Conservation (phyloP, 1,140 invertebrate genomes). For the Phenacoccus solenopsis region DNA sequence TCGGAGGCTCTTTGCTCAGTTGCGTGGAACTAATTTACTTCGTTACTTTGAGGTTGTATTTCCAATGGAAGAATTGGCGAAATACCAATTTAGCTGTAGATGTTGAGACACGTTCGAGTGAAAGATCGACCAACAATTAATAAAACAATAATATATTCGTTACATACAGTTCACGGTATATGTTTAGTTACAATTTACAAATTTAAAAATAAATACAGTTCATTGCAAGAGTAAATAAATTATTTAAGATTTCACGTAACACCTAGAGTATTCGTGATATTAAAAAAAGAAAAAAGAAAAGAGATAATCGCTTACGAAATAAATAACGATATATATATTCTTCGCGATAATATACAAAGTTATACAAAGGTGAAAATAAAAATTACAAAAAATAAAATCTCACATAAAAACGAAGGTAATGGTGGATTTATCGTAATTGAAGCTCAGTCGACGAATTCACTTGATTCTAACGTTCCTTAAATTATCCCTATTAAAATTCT, state of each 20-base stretch:
- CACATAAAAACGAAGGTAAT: too few relatives aligned
- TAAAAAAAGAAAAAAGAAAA: too few relatives aligned
- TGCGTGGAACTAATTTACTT: constrained; percentile 49
- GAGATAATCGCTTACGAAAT: not conserved
- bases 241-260: not conserved
- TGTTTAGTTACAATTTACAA: not conserved
- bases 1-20: constrained; percentile 57
- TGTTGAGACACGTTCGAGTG: too few relatives aligned
- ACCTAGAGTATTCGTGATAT: not conserved
- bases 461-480: not conserved
- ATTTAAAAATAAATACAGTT: not conserved
- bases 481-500: not conserved
- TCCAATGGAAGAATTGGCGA: constrained; percentile 10
- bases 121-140: not conserved
- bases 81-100: not conserved
- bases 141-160: not conserved
- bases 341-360: not conserved
- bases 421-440: not conserved
- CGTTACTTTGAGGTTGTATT: constrained; percentile 27
- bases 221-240: not conserved
- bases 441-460: too few relatives aligned
- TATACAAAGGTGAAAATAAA: too few relatives aligned
- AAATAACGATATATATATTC: not conserved
- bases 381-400: too few relatives aligned
- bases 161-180: not conserved